A percentile compares a stretch with the other conserved stretches of the same genome.
phyloP scores from a whole-genome alignment of 2,113 vertebrate genomes.

The Ivindomyrus marchei region DNA sequence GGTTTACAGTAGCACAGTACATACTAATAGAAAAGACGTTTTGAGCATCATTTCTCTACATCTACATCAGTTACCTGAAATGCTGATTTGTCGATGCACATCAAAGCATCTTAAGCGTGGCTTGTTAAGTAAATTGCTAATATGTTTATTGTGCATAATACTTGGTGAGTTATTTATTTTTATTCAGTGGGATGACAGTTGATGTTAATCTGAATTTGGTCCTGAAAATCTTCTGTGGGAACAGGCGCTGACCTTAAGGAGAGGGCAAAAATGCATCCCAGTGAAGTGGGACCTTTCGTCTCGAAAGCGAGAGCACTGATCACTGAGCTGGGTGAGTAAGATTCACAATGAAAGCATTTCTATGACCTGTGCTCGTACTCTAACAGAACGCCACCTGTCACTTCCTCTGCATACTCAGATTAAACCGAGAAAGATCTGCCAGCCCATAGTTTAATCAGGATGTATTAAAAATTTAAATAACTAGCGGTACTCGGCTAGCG shows the following conservation, averaged over 20 bases:
- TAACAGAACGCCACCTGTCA: not conserved
- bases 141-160: not conserved
- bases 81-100: not conserved
- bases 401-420: not conserved
- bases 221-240: slow-evolving; percentile 17
- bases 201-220: not conserved
- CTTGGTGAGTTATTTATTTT: not conserved
- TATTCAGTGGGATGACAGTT: not conserved
- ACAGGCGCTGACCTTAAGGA: slow-evolving; percentile 95
- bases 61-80: not conserved
- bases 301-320: slow-evolving; percentile 83
- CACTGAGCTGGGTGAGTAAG: slow-evolving; percentile 79
- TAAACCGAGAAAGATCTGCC: not conserved
- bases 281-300: slow-evolving; percentile 91
- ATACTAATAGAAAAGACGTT: not conserved
- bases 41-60: not conserved
- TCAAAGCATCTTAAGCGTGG: not conserved
- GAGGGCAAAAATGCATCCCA: slow-evolving; percentile 87
- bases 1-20: not conserved
- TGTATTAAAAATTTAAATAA: not conserved
- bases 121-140: not conserved
- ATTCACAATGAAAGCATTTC: not conserved
- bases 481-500: not conserved
- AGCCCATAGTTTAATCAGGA: not conserved
- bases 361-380: not conserved